Evolutionary conservation across 2,113 vertebrate genomes (phyloP).

Genomic region (Nycticryphes semicollaris): DNA sequence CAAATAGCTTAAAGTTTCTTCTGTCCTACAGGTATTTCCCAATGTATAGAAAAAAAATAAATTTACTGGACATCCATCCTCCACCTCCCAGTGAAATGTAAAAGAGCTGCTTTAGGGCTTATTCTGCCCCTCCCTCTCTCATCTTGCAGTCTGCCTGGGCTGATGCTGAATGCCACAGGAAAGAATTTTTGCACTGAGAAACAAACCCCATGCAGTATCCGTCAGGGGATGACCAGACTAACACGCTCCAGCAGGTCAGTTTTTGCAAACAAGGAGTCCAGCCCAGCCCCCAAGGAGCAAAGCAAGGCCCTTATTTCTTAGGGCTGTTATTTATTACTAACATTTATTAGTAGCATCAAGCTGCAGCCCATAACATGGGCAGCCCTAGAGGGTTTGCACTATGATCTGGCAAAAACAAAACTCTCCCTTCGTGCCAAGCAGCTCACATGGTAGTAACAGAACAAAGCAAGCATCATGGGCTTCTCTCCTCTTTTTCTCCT

Average conservation of each 20-base stretch:
- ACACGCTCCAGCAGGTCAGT: not conserved
- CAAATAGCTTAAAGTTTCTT: not conserved
- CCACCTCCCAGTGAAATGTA: not conserved
- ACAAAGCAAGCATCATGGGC: not conserved
- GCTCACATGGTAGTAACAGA: not conserved
- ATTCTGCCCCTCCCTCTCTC: not conserved
- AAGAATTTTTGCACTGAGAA: not conserved
- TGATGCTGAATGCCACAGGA: too few species aligned
- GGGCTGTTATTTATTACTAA: not conserved
- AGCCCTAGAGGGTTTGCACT: not conserved
- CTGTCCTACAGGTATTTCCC: not conserved
- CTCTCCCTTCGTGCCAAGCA: not conserved
- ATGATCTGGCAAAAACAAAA: not conserved
- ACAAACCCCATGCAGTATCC: not conserved
- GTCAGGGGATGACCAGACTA: not conserved
- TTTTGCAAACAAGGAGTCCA: not conserved
- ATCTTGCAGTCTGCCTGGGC: too few species aligned
- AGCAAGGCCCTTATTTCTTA: not conserved
- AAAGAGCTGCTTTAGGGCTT: not conserved
- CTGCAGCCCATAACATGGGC: not conserved
- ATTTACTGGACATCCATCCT: not conserved
- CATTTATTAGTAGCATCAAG: not conserved
- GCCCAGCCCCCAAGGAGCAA: not conserved
- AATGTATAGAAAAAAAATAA: not conserved
- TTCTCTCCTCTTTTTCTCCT: not conserved